These are phyloP conservation scores for Temnopleurus reevesii DNA, from an alignment of 53 echinoderm and acorn worm species.

Conservation along the genomic window DNA sequence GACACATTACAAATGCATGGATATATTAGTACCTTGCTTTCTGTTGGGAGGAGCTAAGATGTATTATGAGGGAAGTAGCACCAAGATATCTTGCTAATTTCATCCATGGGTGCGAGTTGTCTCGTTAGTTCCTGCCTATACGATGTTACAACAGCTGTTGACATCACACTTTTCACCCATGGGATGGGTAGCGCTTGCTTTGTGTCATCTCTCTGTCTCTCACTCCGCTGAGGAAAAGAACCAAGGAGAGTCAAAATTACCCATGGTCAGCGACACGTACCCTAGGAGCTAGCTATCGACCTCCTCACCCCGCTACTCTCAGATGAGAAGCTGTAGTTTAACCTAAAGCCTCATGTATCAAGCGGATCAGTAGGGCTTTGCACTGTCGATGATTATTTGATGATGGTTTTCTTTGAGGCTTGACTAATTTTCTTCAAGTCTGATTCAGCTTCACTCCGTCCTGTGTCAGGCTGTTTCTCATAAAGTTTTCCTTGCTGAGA, in stretches of 20 bases:
- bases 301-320: constrained; percentile 1
- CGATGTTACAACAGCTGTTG: constrained; percentile 36
- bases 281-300: neutral
- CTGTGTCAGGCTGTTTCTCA: constrained; percentile 1
- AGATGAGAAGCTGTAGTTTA: neutral
- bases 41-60: neutral
- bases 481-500: neutral
- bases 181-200: neutral
- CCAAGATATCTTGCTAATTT: neutral
- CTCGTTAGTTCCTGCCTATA: constrained; percentile 1
- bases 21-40: neutral
- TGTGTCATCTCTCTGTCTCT: neutral
- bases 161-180: neutral
- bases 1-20: neutral
- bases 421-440: constrained; percentile 23
- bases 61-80: neutral
- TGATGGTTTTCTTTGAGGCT: neutral
- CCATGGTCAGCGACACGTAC: neutral
- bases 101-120: constrained; percentile 12
- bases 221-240: neutral
- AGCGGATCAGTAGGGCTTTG: neutral
- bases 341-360: neutral
- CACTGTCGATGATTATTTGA: constrained; percentile 38
- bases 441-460: neutral
- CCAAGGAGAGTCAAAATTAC: constrained; percentile 29